Evolutionary conservation across 2,888 invertebrate species (phyloP).

Genomic region (Crematogaster levior): DNA sequence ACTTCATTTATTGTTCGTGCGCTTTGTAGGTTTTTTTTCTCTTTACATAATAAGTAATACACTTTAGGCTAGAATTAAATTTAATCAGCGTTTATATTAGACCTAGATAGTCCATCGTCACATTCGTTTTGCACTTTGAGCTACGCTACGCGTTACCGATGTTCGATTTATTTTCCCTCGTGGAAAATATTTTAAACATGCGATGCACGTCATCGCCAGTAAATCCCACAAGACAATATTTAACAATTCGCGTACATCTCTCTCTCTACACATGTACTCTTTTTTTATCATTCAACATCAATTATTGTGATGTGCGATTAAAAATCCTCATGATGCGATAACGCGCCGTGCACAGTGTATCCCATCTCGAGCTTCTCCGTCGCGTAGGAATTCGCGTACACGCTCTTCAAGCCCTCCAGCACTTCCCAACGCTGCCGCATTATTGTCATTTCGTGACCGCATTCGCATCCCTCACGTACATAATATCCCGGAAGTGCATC

Average conservation of each 20-base stretch:
- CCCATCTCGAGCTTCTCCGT: constrained; percentile 10
- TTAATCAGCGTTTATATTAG: background rate
- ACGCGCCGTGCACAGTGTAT: background rate
- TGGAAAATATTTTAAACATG: constrained; percentile 65
- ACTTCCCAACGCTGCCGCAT: constrained; percentile 54
- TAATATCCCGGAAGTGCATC: constrained; percentile 43
- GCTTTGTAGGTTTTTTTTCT: background rate
- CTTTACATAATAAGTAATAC: background rate
- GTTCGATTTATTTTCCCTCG: constrained; percentile 48
- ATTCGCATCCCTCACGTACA: constrained; percentile 64
- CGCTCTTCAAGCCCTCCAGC: constrained; percentile 32
- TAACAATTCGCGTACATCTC: constrained; percentile 3
- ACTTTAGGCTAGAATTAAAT: background rate
- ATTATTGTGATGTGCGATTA: constrained; percentile 5
- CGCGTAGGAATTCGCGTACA: background rate
- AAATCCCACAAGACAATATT: constrained; percentile 21
- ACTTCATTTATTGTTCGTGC: background rate
- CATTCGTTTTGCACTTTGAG: background rate
- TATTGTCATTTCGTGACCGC: constrained; percentile 68
- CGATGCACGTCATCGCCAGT: background rate
- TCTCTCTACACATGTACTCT: constrained; percentile 3
- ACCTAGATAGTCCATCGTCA: background rate
- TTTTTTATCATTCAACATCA: background rate
- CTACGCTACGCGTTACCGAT: constrained; percentile 37
- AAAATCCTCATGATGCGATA: constrained; percentile 1